phyloP scores from a whole-genome alignment of 1,140 invertebrate species.

The Leptopilina boulardi region DNA sequence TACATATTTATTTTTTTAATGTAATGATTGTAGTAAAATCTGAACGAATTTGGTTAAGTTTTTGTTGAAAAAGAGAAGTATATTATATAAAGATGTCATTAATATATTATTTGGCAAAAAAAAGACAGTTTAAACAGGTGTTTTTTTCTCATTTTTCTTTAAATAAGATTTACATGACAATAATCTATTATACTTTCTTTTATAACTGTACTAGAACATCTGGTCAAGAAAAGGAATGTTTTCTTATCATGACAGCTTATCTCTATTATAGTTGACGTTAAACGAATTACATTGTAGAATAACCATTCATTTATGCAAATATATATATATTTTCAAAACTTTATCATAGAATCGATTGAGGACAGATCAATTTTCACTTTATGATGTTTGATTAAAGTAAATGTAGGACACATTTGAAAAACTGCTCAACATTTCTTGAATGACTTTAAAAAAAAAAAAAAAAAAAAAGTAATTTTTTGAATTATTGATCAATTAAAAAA shows the following conservation, averaged over 20 bases:
- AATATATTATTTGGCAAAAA: neutral
- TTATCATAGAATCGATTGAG: slow-evolving; percentile 10
- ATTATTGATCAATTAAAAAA: neutral
- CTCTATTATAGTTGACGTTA: slow-evolving; percentile 3
- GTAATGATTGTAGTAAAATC: no score
- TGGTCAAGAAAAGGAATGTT: slow-evolving; percentile 3
- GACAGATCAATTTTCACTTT: slow-evolving; percentile 16
- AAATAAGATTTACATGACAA: neutral
- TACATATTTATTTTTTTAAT: no score
- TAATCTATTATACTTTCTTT: slow-evolving; percentile 21
- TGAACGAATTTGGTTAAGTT: no score
- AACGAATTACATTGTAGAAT: slow-evolving; percentile 5
- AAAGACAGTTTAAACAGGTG: slow-evolving; percentile 17
- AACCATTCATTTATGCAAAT: slow-evolving; percentile 25
- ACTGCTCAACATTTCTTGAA: neutral
- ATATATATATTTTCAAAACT: neutral
- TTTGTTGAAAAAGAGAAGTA: neutral
- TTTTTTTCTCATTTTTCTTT: neutral
- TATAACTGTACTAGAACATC: slow-evolving; percentile 26
- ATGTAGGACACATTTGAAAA: neutral
- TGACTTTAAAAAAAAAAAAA: no score
- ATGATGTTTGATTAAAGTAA: neutral
- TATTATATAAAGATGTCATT: neutral
- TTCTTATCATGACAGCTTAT: slow-evolving; percentile 23
- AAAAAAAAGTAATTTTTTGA: neutral